Base-by-base conservation (phyloP, 1,140 invertebrate species). In the Ganaspis sp. region DNA sequence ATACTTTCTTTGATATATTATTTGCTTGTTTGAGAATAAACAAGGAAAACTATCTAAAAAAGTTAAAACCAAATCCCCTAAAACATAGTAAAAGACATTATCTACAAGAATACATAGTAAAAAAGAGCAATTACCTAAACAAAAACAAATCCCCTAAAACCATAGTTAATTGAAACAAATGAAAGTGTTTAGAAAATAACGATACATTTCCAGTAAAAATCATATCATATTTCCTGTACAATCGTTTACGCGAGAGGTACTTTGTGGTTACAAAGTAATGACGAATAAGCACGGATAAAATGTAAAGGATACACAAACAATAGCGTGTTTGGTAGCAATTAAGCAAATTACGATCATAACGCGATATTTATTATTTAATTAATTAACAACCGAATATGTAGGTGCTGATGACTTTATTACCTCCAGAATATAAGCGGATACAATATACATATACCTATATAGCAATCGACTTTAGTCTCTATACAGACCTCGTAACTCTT, bases 331-430 rank as follows among this genome's bases (percentile, higher is more conserved):
- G 54, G 73, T 77, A 78, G 81, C 84, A 86, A 85, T 87, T 86
- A 87, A 79, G 73, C 76, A 42, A 71, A 84, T 85, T 81, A 75
- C 80, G 79, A 86, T 84, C 81, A 80, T 78, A 70, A 85, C 75
- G 77, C 74, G 78, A 85, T 84, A 83, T 84, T 86, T 87, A 85
- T 85, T 84, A 80, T 85, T 86, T 84, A 79, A 87, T 87, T 83
- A 87, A 87, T 84, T 81, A 83, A 85, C 58, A 64, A 64, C 58
- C 58, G 11, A 64, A 64, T 64, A 64, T 29, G 23, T 15, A 23
- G 58, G 58, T 64, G 58, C 26, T 64, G 64, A 70, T 26, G 38
- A 49, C 19, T 75, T 45, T 64, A 54, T 42, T 40, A 53, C 73
- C n/a, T 11, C 38, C 23, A 74, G 58, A 49, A 26, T 58, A 69